Percentiles rank a stretch among this genome's conserved stretches.
These are phyloP conservation scores for Microvelia longipes DNA, from an alignment of 1,140 invertebrate species.

Conservation along the genomic window DNA sequence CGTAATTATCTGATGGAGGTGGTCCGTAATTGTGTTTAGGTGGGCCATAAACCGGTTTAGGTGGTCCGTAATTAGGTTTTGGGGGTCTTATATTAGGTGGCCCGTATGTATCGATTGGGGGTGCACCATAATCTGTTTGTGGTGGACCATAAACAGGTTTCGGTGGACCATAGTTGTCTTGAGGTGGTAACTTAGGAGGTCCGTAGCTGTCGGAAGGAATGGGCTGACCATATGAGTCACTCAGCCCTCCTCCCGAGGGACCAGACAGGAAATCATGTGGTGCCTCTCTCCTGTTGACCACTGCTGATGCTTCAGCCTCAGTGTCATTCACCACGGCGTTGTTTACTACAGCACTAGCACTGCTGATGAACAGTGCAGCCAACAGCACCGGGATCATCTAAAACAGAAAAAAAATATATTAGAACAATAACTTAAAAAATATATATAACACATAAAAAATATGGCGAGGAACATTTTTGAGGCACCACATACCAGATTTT, in stretches of 20 bases:
- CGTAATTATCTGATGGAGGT: conserved; percentile 11
- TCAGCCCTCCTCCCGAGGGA: conserved; percentile 6
- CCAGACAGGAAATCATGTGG: background rate
- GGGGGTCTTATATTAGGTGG: conserved; percentile 18
- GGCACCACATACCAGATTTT: too few species aligned
- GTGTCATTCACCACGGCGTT: background rate
- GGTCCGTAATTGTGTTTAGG: conserved; percentile 12
- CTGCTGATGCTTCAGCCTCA: background rate
- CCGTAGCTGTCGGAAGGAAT: conserved; percentile 15
- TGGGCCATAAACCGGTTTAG: conserved; percentile 19
- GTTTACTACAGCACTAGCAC: background rate
- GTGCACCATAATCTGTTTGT: conserved; percentile 28
- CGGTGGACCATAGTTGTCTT: conserved; percentile 16
- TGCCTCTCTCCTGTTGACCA: background rate
- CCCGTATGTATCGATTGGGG: conserved; percentile 27
- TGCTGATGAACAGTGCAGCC: background rate
- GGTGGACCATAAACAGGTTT: conserved; percentile 26
- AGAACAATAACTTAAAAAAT: background rate
- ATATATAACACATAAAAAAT: too few species aligned
- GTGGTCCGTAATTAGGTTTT: conserved; percentile 24
- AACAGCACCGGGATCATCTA: background rate
- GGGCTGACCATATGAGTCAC: conserved; percentile 16
- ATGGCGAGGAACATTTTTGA: too few species aligned
- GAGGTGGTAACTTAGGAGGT: background rate
- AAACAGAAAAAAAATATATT: background rate